Conservation (phyloP, 2,888 invertebrate species). For the Timema podura region DNA sequence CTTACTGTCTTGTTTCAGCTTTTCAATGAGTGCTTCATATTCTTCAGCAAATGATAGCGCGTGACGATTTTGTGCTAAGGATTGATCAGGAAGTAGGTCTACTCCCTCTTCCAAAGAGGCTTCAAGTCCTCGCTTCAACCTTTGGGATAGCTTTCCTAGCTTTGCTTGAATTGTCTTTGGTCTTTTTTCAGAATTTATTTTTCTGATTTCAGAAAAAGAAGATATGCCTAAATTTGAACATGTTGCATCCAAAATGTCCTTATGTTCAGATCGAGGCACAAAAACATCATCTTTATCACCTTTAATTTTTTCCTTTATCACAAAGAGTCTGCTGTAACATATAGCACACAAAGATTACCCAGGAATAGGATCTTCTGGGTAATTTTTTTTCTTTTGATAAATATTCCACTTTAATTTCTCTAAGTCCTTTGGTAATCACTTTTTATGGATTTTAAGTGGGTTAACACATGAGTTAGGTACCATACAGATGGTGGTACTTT, state of each 20-base stretch:
- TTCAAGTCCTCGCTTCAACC: neutral
- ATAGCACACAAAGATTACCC: no score
- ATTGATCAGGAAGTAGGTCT: neutral
- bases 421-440: neutral
- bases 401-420: neutral
- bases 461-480: neutral
- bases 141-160: neutral
- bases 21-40: conserved; percentile 1
- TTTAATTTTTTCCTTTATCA: no score
- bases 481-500: conserved; percentile 6
- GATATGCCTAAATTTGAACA: neutral
- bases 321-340: no score
- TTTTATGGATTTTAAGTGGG: neutral
- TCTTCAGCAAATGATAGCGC: neutral
- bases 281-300: no score
- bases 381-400: no score
- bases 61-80: neutral
- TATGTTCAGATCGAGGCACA: neutral
- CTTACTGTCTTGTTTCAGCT: neutral
- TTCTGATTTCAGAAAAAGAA: neutral
- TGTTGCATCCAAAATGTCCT: neutral
- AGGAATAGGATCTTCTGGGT: no score
- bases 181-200: conserved; percentile 2
- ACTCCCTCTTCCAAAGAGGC: neutral
- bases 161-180: neutral